A percentile compares a stretch with the other conserved stretches of the same genome.
Conservation (phyloP, 2,113 vertebrate species). For the Lepus europaeus region DNA sequence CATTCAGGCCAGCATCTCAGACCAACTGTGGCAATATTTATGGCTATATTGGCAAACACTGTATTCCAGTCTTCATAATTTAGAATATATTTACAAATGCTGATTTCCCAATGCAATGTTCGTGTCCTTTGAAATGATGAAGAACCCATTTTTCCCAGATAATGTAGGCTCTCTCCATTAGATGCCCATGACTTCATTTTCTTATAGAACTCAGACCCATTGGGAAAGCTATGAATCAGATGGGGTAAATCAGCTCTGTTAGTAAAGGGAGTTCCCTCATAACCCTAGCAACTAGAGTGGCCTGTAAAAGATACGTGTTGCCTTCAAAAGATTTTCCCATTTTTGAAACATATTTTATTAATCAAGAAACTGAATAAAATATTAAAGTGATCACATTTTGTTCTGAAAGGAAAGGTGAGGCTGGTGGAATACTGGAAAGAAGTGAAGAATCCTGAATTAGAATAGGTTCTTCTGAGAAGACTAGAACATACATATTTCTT, state of each 20-base stretch:
- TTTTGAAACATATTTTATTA: conserved; percentile 37
- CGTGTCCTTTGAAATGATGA: conserved; percentile 13
- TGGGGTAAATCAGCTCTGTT: neutral
- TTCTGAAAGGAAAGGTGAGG: neutral
- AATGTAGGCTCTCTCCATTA: neutral
- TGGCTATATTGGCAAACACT: neutral
- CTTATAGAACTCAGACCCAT: neutral
- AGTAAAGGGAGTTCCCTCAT: neutral
- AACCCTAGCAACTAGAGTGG: neutral
- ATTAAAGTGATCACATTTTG: neutral
- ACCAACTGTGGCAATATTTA: neutral
- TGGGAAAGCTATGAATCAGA: neutral
- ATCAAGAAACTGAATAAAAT: neutral
- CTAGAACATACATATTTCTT: no score
- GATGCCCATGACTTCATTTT: neutral
- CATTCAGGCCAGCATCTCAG: neutral
- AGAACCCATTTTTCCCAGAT: neutral
- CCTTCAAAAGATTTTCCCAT: neutral
- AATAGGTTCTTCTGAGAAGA: no score
- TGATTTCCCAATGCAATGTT: neutral
- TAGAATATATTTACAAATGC: neutral
- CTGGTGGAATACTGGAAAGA: neutral
- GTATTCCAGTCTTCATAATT: neutral
- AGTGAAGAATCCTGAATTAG: neutral
- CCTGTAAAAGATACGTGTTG: neutral